Conservation (phyloP, 2,113 vertebrate genomes). For the Vulpes lagopus region DNA sequence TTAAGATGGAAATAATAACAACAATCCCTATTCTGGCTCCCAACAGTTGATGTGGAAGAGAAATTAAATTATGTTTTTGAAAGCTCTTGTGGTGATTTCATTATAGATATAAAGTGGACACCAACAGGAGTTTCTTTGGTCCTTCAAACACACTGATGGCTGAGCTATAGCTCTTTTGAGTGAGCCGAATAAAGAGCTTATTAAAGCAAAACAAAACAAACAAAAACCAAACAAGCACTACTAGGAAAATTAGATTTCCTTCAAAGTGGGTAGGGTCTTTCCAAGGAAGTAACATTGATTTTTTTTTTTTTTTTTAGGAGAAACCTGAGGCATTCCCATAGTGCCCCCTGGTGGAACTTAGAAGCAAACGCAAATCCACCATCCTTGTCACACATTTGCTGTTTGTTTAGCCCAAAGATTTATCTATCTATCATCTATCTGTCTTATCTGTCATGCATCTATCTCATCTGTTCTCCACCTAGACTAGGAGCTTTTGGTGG, state of each 20-base stretch:
- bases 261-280: neutral
- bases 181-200: neutral
- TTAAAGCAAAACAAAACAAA: conserved; percentile 27
- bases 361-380: neutral
- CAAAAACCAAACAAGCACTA: neutral
- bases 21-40: neutral
- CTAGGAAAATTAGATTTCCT: conserved; percentile 10
- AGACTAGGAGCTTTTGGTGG: neutral
- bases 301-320: neutral
- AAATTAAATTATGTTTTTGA: conserved; percentile 38
- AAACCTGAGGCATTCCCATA: neutral
- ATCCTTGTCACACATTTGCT: neutral
- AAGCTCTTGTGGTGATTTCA: neutral
- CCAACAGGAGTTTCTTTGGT: neutral
- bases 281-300: neutral
- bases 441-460: neutral
- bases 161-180: neutral
- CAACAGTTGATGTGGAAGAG: neutral
- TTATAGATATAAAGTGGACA: neutral
- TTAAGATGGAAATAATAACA: conserved; percentile 42
- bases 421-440: neutral
- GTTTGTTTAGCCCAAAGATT: too few relatives aligned
- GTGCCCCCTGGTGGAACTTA: conserved; percentile 67
- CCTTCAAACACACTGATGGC: neutral
- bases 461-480: neutral